Evolutionary conservation across 1,140 invertebrate species (phyloP), one percentile per base, ranked within the genome.

Genomic region (Cyclargus thomasi): DNA sequence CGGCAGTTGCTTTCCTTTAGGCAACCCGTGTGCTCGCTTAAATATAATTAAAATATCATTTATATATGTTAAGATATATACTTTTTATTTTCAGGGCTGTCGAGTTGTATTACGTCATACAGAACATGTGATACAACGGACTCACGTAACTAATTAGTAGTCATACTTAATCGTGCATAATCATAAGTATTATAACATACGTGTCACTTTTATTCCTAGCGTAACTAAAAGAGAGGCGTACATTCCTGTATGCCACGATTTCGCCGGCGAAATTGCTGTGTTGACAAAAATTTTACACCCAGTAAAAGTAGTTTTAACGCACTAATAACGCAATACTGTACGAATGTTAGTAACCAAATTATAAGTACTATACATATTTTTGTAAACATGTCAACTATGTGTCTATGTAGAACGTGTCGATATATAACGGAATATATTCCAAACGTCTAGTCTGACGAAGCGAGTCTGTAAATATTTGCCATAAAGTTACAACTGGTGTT

Each of bases 401-500:
- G 17, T 8, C 1, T 20, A 59, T 11, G 18, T 59, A 20, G 17
- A 59, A 20, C 18, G n/a, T 47, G 18, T 59, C 5, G 55, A 18
- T 16, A 11, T 11, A 11, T 21, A 59, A 59, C 10, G 17, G 17
- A 21, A 20, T 18, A 59, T 59, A 20, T 55, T 55, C 53, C 53
- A 18, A 55, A 55, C 55, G 55, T 59, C 55, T 59, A 59, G 55
- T 59, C 55, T 3, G 55, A 18, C 55, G 20, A 59, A 20, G 55
- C 55, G 55, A 59, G 55, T 59, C 18, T 59, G 55, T 59, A 20
- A 18, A 59, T 59, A 59, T 18, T 18, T 59, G 55, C 55, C 55
- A 59, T 59, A 59, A 59, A 59, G 55, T 59, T 59, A 20, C 55
- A 59, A 59, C 55, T 59, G 21, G 55, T 59, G 55, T 59, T 20